phyloP scores from a whole-genome alignment of 2,888 invertebrate species.

The Phyllotreta cruciferae region DNA sequence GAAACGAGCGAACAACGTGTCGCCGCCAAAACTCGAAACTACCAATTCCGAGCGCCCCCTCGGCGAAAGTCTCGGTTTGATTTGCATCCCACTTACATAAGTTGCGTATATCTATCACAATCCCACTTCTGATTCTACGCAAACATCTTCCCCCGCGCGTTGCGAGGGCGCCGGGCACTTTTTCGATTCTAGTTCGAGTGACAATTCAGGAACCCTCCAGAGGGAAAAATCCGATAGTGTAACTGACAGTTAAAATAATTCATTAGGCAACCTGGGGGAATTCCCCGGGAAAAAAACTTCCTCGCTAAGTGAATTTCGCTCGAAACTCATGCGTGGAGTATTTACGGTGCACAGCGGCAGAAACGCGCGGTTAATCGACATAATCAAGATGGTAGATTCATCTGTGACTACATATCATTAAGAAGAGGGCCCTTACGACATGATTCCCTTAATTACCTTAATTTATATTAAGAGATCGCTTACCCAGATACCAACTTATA shows the following conservation, averaged over 20 bases:
- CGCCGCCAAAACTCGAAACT: constrained; percentile 17
- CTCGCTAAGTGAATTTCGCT: no score
- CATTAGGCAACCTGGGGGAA: no score
- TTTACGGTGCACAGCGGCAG: background rate
- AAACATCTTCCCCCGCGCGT: no score
- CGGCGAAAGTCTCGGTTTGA: constrained; percentile 5
- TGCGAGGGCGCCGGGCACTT: no score
- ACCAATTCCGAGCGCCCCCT: constrained; percentile 11
- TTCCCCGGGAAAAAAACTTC: no score
- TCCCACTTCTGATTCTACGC: no score
- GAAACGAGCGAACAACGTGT: constrained; percentile 5
- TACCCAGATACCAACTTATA: constrained; percentile 47
- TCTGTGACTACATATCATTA: constrained; percentile 57
- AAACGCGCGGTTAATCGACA: constrained; percentile 34
- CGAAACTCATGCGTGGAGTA: no score
- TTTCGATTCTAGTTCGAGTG: no score
- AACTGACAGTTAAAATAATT: no score
- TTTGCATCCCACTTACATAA: constrained; percentile 13
- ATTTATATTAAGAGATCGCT: constrained; percentile 60
- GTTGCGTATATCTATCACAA: no score
- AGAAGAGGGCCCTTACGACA: constrained; percentile 59
- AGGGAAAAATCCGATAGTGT: no score
- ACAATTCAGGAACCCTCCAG: no score
- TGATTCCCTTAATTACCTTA: constrained; percentile 62
- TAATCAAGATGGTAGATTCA: constrained; percentile 40